phyloP scores from a whole-genome alignment of 2,797 vertebrate genomes.

The Tokudaia muenninki region DNA sequence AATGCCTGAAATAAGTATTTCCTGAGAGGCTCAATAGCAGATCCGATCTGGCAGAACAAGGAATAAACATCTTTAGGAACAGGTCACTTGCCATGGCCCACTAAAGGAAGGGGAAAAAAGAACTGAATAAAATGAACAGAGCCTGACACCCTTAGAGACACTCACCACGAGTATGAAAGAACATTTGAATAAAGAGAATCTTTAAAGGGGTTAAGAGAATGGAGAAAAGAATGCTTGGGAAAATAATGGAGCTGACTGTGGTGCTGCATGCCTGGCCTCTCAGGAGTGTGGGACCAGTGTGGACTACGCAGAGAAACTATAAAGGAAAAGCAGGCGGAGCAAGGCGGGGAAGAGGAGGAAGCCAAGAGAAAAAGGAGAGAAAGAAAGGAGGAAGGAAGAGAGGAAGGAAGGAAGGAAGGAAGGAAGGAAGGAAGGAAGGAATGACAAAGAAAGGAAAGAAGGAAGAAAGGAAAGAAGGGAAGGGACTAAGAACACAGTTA shows the following conservation, averaged over 20 bases:
- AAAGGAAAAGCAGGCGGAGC: not conserved
- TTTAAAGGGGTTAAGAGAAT: not conserved
- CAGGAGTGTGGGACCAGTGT: not conserved
- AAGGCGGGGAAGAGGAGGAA: not conserved
- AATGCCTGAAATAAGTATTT: not conserved
- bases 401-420: too few relatives aligned
- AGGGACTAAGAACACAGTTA: not conserved
- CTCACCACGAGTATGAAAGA: not conserved
- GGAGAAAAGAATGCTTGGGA: not conserved
- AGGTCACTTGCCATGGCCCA: not conserved
- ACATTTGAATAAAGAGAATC: not conserved
- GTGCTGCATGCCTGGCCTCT: not conserved
- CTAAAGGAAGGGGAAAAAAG: not conserved
- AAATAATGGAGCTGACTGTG: not conserved
- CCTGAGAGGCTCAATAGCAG: not conserved
- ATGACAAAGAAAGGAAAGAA: not conserved
- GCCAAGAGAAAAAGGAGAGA: too few relatives aligned
- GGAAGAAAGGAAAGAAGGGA: not conserved
- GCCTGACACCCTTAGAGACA: not conserved
- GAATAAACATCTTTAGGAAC: not conserved
- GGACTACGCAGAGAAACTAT: not conserved
- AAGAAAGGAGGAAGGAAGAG: too few relatives aligned
- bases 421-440: not conserved
- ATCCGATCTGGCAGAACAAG: not conserved
- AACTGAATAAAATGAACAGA: not conserved